Conservation (phyloP, 2,888 invertebrate species). For the Brenthis hecate region DNA sequence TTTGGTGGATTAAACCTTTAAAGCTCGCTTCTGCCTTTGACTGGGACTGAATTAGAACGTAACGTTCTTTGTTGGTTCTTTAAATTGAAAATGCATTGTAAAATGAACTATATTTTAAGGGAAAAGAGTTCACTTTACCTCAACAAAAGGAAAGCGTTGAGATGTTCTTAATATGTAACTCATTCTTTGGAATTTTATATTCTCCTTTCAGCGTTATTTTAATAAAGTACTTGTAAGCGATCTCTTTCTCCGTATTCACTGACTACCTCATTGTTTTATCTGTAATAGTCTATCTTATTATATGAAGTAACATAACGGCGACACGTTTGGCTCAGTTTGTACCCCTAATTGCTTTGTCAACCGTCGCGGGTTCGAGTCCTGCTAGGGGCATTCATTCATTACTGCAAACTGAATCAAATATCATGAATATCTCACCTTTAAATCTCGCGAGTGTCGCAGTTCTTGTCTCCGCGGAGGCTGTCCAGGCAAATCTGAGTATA, state of each 20-base stretch:
- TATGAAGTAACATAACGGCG: neutral
- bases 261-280: conserved; percentile 9
- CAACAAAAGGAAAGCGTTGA: conserved; percentile 24
- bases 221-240: conserved; percentile 24
- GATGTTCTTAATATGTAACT: conserved; percentile 29
- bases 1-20: conserved; percentile 16
- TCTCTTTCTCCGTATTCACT: conserved; percentile 18
- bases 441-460: conserved; percentile 90
- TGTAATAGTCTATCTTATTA: neutral
- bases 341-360: too few species aligned
- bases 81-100: conserved; percentile 6
- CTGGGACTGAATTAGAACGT: conserved; percentile 27
- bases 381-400: too few species aligned
- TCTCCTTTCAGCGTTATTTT: conserved; percentile 26
- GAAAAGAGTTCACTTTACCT: conserved; percentile 3
- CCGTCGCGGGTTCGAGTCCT: too few species aligned
- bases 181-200: conserved; percentile 28
- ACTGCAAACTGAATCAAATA: too few species aligned
- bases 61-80: conserved; percentile 27
- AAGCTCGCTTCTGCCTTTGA: conserved; percentile 26
- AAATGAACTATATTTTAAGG: conserved; percentile 11
- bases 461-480: conserved; percentile 91
- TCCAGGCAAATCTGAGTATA: conserved; percentile 92
- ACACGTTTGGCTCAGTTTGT: too few species aligned
- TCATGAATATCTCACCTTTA: conserved; percentile 81